Evolutionary conservation across 1,140 invertebrate species (phyloP), one percentile per base, ranked within the genome.

Genomic region (Pogonomyrmex barbatus): DNA sequence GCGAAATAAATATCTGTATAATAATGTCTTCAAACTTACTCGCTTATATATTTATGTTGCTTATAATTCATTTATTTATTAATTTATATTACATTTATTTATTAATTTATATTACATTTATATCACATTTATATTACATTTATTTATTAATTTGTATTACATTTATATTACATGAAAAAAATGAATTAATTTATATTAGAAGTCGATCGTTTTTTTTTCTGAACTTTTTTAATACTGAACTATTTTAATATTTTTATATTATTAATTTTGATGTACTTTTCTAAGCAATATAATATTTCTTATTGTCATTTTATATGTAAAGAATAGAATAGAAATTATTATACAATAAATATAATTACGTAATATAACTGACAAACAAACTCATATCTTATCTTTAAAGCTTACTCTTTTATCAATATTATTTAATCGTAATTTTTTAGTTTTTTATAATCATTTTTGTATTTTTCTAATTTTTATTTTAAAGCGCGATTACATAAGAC

Each of bases 341-440:
- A 65, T 42, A 5, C 42, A 67, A 67, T 67, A n/a, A n/a, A n/a
- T n/a, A n/a, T n/a, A n/a, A 67, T 67, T 67, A n/a, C 5, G 5
- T 39, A 65, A 65, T 39, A n/a, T 17, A 67, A 36, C 12, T 36
- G 6, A 62, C 17, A 36, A 62, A 62, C 5, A 62, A n/a, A 24
- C 24, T 24, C 24, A 24, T 24, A 24, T 24, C 24, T 24, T 24
- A 24, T 24, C 24, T 24, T 24, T 24, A 24, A 24, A 24, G 24
- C 24, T 24, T 24, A 24, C 24, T 24, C 24, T 0, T 36, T 36
- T 62, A 62, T 33, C 30, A 58, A 1, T 58, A 14, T 33, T 9
- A 24, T 58, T 60, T 60, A 60, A 24, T 60, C 9, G 8, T 60
- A 60, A 60, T 33, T 60, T 60, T 60, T 1, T 60, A 8, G n/a